These are phyloP conservation scores for Mesorhabditis spiculigera DNA, from an alignment of 2,888 invertebrate species.

Conservation along the genomic window DNA sequence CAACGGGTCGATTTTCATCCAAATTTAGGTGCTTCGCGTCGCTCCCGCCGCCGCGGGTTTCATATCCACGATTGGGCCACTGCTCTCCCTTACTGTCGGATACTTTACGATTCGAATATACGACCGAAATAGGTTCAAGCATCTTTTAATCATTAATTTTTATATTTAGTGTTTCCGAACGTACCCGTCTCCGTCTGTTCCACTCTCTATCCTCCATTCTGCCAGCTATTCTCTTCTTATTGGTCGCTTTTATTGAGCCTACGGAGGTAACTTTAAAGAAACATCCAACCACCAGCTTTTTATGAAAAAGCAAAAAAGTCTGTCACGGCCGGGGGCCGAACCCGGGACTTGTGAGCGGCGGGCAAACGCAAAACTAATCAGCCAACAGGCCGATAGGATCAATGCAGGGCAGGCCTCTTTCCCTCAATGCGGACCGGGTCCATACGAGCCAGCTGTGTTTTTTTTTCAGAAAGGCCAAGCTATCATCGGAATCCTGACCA, in stretches of 20 bases:
- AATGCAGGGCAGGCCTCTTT: too few relatives aligned
- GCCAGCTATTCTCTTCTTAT: background rate
- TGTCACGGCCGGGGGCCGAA: too few relatives aligned
- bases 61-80: background rate
- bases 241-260: constrained; percentile 4
- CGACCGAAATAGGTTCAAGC: background rate
- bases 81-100: background rate
- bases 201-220: background rate
- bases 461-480: background rate
- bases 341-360: too few relatives aligned
- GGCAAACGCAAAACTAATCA: too few relatives aligned
- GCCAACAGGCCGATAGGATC: too few relatives aligned
- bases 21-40: background rate
- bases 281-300: too few relatives aligned
- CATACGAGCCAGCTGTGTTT: too few relatives aligned
- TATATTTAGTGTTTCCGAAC: background rate
- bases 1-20: background rate
- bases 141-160: background rate
- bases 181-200: background rate
- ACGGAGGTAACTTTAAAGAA: background rate
- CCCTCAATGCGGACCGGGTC: too few relatives aligned
- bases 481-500: background rate
- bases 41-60: background rate
- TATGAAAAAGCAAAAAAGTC: too few relatives aligned
- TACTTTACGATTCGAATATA: background rate